phyloP scores from a whole-genome alignment of 2,888 invertebrate species.

The Timandra comae region DNA sequence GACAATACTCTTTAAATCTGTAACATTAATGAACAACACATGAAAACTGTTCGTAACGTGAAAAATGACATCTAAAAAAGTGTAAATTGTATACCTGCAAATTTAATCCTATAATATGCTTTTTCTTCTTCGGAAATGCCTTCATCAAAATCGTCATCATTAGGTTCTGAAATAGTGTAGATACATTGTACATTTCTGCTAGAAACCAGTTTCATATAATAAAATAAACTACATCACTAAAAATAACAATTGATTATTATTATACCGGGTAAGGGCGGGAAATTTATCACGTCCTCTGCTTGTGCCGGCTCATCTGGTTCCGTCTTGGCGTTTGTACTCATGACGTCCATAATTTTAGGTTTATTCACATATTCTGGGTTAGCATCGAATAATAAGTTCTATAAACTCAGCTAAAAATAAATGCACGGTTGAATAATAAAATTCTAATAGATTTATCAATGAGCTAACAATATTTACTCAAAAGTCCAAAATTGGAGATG shows the following conservation, averaged over 20 bases:
- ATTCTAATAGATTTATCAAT: too few species aligned
- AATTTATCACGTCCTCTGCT: conserved; percentile 39
- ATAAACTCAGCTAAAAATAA: too few species aligned
- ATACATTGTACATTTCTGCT: too few species aligned
- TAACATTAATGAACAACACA: conserved; percentile 25
- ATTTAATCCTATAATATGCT: conserved; percentile 66
- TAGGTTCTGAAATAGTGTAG: conserved; percentile 47
- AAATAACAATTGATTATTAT: conserved; percentile 1
- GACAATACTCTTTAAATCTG: conserved; percentile 78
- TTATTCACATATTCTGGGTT: too few species aligned
- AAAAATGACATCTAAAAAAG: background rate
- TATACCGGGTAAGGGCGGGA: conserved; percentile 70
- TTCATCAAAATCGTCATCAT: conserved; percentile 70
- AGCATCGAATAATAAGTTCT: too few species aligned
- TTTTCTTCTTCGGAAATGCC: conserved; percentile 73
- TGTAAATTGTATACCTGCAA: conserved; percentile 20
- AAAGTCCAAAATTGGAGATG: too few species aligned
- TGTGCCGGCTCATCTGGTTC: conserved; percentile 59
- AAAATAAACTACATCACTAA: too few species aligned
- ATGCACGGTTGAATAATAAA: too few species aligned
- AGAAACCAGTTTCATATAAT: too few species aligned
- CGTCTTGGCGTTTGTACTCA: conserved; percentile 36
- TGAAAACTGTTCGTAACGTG: background rate
- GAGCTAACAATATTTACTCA: too few species aligned
- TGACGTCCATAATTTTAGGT: too few species aligned